Evolutionary conservation across 2,113 vertebrate species (phyloP).

Genomic region (Pseudolaguvia tuberculata): DNA sequence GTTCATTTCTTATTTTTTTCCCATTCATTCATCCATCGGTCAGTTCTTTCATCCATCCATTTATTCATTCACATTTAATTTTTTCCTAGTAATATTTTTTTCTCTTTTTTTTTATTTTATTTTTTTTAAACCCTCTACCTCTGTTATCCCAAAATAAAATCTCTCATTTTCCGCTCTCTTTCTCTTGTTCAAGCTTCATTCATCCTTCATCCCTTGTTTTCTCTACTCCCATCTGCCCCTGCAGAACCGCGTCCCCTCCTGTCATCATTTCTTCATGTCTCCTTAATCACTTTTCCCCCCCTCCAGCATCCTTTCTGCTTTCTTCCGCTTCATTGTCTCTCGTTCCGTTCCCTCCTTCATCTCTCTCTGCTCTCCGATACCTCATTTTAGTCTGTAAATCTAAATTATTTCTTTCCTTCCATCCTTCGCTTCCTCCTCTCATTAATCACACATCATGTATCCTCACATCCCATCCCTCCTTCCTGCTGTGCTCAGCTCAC

Average conservation of each 20-base stretch:
- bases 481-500: constrained; percentile 63
- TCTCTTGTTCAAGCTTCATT: not conserved
- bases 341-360: not conserved
- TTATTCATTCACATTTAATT: not conserved
- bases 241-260: not conserved
- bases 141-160: not conserved
- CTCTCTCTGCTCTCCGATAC: not conserved
- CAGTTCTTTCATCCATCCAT: too few species aligned
- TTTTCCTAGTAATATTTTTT: not conserved
- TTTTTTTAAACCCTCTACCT: not conserved
- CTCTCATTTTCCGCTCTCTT: not conserved
- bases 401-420: not conserved
- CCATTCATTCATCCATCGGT: too few species aligned
- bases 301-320: not conserved
- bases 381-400: not conserved
- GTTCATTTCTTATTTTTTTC: not conserved
- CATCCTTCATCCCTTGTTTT: not conserved
- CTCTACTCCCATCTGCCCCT: not conserved
- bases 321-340: not conserved
- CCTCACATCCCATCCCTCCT: not conserved
- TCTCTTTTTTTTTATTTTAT: not conserved
- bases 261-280: not conserved
- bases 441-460: constrained; percentile 11
- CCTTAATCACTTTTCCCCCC: not conserved
- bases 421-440: not conserved